Percentiles rank a stretch among this genome's conserved stretches.
phyloP scores from a whole-genome alignment of 53 echinoderm and acorn worm species.

The Patiria pectinifera region DNA sequence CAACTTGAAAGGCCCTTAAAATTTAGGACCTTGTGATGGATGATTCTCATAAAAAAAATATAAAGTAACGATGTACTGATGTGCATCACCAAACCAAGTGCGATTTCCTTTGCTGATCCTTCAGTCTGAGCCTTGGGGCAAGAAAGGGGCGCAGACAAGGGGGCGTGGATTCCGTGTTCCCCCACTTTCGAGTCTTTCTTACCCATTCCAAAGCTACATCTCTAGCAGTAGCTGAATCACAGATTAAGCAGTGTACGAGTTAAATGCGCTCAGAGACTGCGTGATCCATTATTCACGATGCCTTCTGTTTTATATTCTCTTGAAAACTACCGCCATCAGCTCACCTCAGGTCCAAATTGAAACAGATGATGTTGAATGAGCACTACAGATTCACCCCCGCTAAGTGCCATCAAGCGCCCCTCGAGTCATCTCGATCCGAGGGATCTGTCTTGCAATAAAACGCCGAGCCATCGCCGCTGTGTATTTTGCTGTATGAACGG shows the following conservation, averaged over 20 bases:
- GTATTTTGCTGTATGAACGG: background rate
- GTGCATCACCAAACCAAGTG: too few relatives aligned
- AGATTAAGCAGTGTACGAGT: background rate
- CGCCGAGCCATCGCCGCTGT: background rate
- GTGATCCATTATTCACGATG: slow-evolving; percentile 14
- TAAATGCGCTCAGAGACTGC: background rate
- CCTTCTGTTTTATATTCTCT: background rate
- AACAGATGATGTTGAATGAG: slow-evolving; percentile 58
- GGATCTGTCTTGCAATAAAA: slow-evolving; percentile 2
- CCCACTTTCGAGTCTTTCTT: too few relatives aligned
- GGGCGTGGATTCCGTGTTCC: too few relatives aligned
- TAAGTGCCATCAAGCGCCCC: slow-evolving; percentile 51
- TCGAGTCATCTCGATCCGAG: slow-evolving; percentile 11
- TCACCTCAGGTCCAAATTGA: slow-evolving; percentile 32
- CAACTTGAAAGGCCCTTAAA: too few relatives aligned
- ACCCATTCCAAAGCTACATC: too few relatives aligned
- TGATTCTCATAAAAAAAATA: too few relatives aligned
- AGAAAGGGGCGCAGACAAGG: too few relatives aligned
- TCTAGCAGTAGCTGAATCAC: background rate
- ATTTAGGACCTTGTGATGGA: too few relatives aligned
- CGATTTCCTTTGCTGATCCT: too few relatives aligned
- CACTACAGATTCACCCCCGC: slow-evolving; percentile 15
- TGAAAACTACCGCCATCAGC: background rate
- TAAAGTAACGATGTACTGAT: too few relatives aligned
- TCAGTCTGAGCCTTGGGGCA: too few relatives aligned